Base-by-base conservation (phyloP, 2,113 vertebrate species). In the Aptenodytes forsteri region DNA sequence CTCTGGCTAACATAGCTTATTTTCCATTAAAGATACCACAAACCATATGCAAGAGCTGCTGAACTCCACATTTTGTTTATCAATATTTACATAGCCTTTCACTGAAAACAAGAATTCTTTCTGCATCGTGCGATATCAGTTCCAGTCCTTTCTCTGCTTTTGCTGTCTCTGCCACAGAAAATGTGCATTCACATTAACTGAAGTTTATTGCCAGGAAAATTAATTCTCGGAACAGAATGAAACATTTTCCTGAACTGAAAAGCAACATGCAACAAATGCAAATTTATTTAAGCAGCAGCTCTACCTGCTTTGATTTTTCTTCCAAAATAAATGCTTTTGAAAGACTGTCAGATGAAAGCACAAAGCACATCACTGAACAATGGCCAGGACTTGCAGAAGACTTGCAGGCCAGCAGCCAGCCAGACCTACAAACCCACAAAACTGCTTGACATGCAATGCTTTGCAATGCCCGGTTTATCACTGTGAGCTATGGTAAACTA, bases 191-290 rank as follows among this genome's bases (percentile, higher is more conserved):
- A 76, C 25, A 83, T 94, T 96, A 97, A 97, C 81, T 95, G 94
- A 97, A 91, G 89, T 95, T 95, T 93, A 94, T 84, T 84, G 89
- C 86, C 95, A 97, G 89, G 67, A 92, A 97, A 97, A 96, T 86
- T 85, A 85, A 61, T 96, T 97, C 93, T 94, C 98, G 34, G 88
- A 97, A 89, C 52, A 96, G 93, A 96, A 97, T 55, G 19, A 95
- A 96, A 93, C 76, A 62, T 96, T 97, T 95, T 92, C 71, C 90
- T 95, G 96, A 98, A 96, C 97, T 95, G 93, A 97, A 97, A 97
- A 27, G 27, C 55, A 67, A 18, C 32, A 64, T 14, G 16, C 80
- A 97, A 97, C 80, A 97, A 96, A 96, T 82, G 27, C 64, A 85
- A 98, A 90, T 72, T 90, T 90, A 94, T 96, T 98, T 94, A 97